phyloP scores from a whole-genome alignment of 2,113 vertebrate species.

The Plestiodon gilberti region DNA sequence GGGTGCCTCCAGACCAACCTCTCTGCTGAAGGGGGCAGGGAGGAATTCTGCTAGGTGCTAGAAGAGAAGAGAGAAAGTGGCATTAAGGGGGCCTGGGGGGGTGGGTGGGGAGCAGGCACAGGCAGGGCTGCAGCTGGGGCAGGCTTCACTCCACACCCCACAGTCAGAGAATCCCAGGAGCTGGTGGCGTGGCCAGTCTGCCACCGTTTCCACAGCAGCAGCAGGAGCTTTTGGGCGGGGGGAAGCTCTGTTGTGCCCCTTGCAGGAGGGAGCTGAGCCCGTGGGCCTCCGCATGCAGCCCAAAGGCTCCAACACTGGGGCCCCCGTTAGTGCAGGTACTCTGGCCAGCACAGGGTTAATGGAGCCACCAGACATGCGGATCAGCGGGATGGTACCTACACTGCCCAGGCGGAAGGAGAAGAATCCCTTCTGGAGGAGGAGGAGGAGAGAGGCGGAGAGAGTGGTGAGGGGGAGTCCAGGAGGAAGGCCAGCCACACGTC shows the following conservation, averaged over 20 bases:
- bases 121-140: not conserved
- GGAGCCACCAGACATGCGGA: conserved; percentile 23
- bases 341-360: conserved; percentile 16
- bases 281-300: too few relatives aligned
- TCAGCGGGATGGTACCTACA: conserved; percentile 62
- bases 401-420: conserved; percentile 69
- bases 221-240: not conserved
- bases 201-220: not conserved
- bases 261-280: not conserved
- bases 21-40: conserved; percentile 54
- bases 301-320: too few relatives aligned
- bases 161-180: not conserved
- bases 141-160: not conserved
- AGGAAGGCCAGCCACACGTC: not conserved
- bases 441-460: conserved; percentile 38
- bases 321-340: not conserved
- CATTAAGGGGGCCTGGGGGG: not conserved
- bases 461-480: not conserved
- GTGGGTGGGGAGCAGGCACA: not conserved
- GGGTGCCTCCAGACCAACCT: conserved; percentile 39
- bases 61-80: conserved; percentile 14
- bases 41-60: conserved; percentile 62
- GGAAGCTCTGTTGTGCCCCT: too few relatives aligned
- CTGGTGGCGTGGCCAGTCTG: too few relatives aligned
- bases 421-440: conserved; percentile 69